phyloP scores from a whole-genome alignment of 2,888 invertebrate genomes.

The Agrochola macilenta region DNA sequence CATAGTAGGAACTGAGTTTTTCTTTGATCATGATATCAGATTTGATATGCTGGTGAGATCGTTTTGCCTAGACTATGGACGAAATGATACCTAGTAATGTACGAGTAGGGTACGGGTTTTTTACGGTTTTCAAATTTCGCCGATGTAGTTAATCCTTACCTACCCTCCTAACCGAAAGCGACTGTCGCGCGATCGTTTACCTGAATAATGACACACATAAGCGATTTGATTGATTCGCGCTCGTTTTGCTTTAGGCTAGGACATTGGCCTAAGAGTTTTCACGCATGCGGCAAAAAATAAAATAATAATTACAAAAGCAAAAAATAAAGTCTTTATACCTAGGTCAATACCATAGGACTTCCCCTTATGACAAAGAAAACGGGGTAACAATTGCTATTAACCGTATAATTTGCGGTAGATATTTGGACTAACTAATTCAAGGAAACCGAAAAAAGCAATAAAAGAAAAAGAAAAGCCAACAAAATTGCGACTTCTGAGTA shows the following conservation, averaged over 20 bases:
- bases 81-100: not conserved
- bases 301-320: no score
- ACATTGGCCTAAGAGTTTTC: not conserved
- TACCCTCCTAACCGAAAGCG: no score
- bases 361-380: not conserved
- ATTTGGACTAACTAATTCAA: not conserved
- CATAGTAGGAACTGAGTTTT: not conserved
- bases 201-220: no score
- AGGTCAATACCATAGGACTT: no score
- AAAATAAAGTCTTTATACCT: no score
- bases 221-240: no score
- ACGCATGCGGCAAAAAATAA: no score
- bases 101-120: not conserved
- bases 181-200: no score
- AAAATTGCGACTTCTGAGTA: conserved; percentile 38
- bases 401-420: not conserved
- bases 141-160: not conserved
- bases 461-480: conserved; percentile 35
- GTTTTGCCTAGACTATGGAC: not conserved
- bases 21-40: conserved; percentile 1
- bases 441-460: conserved; percentile 20
- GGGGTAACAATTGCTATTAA: no score
- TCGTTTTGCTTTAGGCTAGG: no score
- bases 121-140: not conserved
- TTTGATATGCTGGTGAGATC: not conserved